phyloP scores from a whole-genome alignment of 2,888 invertebrate genomes.

The Lamproptera curius region DNA sequence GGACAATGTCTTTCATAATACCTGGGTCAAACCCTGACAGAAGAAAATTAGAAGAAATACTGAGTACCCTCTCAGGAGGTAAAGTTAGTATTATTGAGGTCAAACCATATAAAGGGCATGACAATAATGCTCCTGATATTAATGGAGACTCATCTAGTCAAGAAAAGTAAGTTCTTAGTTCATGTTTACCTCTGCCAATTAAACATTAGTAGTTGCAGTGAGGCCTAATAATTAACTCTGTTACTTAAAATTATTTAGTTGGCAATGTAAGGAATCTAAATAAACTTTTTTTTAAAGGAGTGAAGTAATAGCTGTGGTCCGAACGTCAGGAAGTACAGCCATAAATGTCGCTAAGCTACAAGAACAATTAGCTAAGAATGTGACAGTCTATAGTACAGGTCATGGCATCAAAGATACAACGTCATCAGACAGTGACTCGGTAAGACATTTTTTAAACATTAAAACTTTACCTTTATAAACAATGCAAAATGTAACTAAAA shows the following conservation, averaged over 20 bases:
- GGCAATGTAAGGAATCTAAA: no score
- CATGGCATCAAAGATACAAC: constrained; percentile 37
- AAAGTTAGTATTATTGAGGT: constrained; percentile 87
- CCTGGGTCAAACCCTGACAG: constrained; percentile 87
- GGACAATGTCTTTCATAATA: constrained; percentile 89
- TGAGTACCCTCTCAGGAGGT: constrained; percentile 88
- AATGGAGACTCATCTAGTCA: constrained; percentile 71
- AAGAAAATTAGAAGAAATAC: constrained; percentile 84
- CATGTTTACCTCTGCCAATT: no score
- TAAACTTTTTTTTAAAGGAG: constrained; percentile 81
- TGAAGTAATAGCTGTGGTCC: constrained; percentile 84
- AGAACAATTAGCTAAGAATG: constrained; percentile 75
- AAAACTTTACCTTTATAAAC: not conserved
- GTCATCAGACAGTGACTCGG: constrained; percentile 45
- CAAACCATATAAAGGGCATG: constrained; percentile 80
- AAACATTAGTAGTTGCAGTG: no score
- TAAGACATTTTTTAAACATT: constrained; percentile 33
- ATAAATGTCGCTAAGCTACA: constrained; percentile 86
- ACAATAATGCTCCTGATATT: constrained; percentile 75
- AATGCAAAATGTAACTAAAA: not conserved
- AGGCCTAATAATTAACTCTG: no score
- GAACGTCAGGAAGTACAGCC: constrained; percentile 81
- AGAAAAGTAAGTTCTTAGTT: constrained; percentile 72
- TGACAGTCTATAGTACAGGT: constrained; percentile 61
- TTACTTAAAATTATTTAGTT: no score